These are phyloP conservation scores for Nesoenas mayeri DNA, from an alignment of 2,113 vertebrate species.

Conservation along the genomic window DNA sequence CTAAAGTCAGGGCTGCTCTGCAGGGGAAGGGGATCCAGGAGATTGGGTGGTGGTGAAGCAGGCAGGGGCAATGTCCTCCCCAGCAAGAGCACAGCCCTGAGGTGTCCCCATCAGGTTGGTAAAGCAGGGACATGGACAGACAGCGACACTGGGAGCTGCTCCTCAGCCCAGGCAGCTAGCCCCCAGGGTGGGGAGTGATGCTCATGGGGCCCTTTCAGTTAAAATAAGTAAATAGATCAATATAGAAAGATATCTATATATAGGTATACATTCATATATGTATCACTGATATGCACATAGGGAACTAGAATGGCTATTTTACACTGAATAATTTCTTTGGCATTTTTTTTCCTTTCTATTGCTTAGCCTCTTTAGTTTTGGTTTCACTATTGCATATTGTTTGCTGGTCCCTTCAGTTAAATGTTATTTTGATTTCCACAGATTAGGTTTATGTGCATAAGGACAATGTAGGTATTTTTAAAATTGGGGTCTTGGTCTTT, in stretches of 20 bases:
- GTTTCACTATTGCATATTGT: background rate
- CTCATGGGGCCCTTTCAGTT: background rate
- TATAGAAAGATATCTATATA: background rate
- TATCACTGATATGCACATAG: too few relatives aligned
- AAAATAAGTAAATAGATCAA: background rate
- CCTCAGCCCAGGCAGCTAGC: background rate
- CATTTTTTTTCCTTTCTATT: background rate
- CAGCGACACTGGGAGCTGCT: accelerated
- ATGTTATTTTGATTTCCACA: background rate
- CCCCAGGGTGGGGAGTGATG: background rate
- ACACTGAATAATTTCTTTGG: background rate
- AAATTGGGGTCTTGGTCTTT: background rate
- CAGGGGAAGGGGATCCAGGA: background rate
- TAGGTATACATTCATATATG: background rate
- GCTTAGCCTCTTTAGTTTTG: background rate
- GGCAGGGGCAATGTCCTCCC: background rate
- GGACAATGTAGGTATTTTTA: background rate
- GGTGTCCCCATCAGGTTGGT: background rate
- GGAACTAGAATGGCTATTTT: background rate
- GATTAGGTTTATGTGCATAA: background rate
- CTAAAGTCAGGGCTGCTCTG: background rate
- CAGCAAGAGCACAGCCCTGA: accelerated
- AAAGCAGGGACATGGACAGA: background rate
- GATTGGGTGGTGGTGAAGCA: background rate
- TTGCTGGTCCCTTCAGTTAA: background rate